Evolutionary conservation across 2,888 invertebrate genomes (phyloP).

Genomic region (Drosophila fungiperda): DNA sequence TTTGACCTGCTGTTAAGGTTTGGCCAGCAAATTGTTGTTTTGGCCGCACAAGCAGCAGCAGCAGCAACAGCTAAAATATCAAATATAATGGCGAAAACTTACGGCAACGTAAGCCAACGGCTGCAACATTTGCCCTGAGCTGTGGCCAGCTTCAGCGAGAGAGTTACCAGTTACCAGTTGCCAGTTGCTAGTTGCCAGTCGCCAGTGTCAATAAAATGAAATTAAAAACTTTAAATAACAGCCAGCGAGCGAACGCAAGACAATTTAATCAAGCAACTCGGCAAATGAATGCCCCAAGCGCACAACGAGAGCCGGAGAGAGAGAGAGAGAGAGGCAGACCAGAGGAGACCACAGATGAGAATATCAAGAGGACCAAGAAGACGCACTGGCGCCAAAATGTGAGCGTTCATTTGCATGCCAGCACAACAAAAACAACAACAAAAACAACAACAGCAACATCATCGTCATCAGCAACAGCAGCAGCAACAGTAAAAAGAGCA

Average conservation of each 20-base stretch:
- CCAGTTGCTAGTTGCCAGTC: conserved; percentile 1
- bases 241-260: conserved; percentile 44
- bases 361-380: conserved; percentile 35
- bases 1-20: conserved; percentile 13
- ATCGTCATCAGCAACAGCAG: neutral
- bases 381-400: conserved; percentile 44
- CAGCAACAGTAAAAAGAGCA: conserved; percentile 24
- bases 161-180: neutral
- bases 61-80: conserved; percentile 13
- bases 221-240: conserved; percentile 76
- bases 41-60: conserved; percentile 11
- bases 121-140: conserved; percentile 15
- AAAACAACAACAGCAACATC: conserved; percentile 21
- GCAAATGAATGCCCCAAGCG: conserved; percentile 68
- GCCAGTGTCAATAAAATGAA: conserved; percentile 74
- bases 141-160: conserved; percentile 7
- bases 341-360: conserved; percentile 25
- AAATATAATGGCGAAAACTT: conserved; percentile 45
- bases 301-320: neutral
- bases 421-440: conserved; percentile 28
- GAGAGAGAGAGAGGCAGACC: neutral
- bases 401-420: conserved; percentile 68
- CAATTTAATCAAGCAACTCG: conserved; percentile 77
- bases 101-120: conserved; percentile 18
- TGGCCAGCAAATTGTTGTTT: conserved; percentile 33